These are phyloP conservation scores for Antennarius maculatus DNA, from an alignment of 2,797 vertebrate species.

Conservation along the genomic window DNA sequence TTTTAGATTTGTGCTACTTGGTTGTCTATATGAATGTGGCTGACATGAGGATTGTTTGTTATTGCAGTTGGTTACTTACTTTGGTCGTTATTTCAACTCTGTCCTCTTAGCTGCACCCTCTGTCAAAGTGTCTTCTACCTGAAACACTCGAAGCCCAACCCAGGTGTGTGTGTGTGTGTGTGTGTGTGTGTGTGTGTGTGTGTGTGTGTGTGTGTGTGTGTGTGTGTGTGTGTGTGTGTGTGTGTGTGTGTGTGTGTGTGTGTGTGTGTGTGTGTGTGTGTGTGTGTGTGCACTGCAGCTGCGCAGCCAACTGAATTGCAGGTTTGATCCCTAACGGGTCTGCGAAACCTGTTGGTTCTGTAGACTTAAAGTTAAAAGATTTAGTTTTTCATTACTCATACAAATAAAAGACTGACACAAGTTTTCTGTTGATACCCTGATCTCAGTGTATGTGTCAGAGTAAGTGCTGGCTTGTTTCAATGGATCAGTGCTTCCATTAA, in stretches of 20 bases:
- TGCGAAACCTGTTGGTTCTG: not conserved
- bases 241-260: constrained; percentile 5
- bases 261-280: too few species aligned
- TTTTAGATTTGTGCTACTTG: constrained; percentile 33
- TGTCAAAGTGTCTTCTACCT: constrained; percentile 14
- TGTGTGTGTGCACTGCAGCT: not conserved
- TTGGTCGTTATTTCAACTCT: not conserved
- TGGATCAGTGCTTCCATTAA: constrained; percentile 28
- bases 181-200: too few species aligned
- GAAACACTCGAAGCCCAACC: constrained; percentile 22
- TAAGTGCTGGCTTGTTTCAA: constrained; percentile 12
- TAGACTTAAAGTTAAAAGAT: constrained; percentile 35
- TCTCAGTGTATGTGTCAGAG: constrained; percentile 11
- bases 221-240: not conserved
- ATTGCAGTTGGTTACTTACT: constrained; percentile 19
- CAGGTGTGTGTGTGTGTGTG: constrained; percentile 11
- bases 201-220: not conserved
- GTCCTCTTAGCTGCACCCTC: constrained; percentile 9
- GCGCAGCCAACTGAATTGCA: constrained; percentile 13
- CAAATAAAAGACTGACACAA: constrained; percentile 43
- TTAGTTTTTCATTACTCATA: constrained; percentile 16
- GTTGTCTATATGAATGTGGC: constrained; percentile 5
- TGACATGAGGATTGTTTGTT: constrained; percentile 3
- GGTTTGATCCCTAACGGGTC: constrained; percentile 20
- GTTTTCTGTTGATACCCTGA: constrained; percentile 47